Evolutionary conservation across 2,113 vertebrate genomes (phyloP).

Genomic region (Esox niger): DNA sequence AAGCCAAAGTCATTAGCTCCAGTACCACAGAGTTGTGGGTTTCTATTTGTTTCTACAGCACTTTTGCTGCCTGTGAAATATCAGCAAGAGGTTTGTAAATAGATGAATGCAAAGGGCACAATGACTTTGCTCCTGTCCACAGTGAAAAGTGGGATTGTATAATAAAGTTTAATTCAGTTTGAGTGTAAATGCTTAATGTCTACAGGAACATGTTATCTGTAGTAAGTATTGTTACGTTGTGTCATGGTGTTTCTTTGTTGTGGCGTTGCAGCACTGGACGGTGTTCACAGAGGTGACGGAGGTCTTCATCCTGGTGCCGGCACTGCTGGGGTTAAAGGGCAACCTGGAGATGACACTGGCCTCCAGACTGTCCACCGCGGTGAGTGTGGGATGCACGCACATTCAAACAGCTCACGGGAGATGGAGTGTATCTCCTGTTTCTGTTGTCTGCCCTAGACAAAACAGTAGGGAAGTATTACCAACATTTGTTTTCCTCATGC

Average conservation of each 20-base stretch:
- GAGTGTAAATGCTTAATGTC: too few species aligned
- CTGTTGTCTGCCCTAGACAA: too few species aligned
- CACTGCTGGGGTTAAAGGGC: slow-evolving; percentile 93
- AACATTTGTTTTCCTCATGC: too few species aligned
- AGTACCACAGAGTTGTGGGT: slow-evolving; percentile 12
- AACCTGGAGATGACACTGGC: slow-evolving; percentile 99
- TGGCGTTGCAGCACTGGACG: slow-evolving; percentile 87
- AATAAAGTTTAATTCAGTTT: too few species aligned
- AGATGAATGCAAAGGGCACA: neutral
- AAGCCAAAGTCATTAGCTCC: slow-evolving; percentile 13
- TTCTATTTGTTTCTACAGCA: slow-evolving; percentile 18
- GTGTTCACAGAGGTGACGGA: slow-evolving; percentile 93
- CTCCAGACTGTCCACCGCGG: slow-evolving; percentile 93
- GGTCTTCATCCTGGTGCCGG: slow-evolving; percentile 97
- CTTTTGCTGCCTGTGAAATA: neutral
- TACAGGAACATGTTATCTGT: too few species aligned
- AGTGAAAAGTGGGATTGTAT: slow-evolving; percentile 3
- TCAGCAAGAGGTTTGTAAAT: too few species aligned
- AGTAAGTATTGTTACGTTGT: neutral
- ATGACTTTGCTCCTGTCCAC: slow-evolving; percentile 30
- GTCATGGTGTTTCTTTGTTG: slow-evolving; percentile 12
- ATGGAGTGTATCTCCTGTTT: too few species aligned
- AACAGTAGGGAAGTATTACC: too few species aligned
- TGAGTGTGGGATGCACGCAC: slow-evolving; percentile 73
- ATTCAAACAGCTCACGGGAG: too few species aligned